A percentile compares a stretch with the other conserved stretches of the same genome.
phyloP scores from a whole-genome alignment of 2,797 vertebrate species.

The Todus mexicanus region DNA sequence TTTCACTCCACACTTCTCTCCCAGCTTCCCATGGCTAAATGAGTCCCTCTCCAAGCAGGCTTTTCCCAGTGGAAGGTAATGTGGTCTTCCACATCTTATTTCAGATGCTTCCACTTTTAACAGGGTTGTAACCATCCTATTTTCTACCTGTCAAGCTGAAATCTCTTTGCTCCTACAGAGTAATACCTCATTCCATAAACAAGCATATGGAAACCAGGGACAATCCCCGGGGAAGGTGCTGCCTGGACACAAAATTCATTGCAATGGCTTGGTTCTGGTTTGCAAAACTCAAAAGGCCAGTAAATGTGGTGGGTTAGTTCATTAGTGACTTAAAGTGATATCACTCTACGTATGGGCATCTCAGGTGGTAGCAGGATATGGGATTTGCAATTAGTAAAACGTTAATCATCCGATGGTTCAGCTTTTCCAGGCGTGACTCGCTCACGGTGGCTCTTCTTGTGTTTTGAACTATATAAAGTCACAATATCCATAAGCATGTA shows the following conservation, averaged over 20 bases:
- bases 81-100: neutral
- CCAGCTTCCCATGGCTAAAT: neutral
- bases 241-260: neutral
- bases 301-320: neutral
- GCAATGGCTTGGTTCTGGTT: neutral
- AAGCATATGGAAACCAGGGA: neutral
- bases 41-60: neutral
- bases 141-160: neutral
- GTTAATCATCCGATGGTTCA: neutral
- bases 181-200: neutral
- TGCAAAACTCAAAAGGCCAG: neutral
- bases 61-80: neutral
- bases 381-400: neutral
- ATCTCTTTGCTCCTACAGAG: neutral
- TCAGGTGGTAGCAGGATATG: neutral
- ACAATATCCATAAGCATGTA: rapidly evolving
- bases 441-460: neutral
- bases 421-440: neutral
- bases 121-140: neutral
- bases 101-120: neutral
- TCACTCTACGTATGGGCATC: neutral
- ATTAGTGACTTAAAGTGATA: neutral
- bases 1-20: neutral
- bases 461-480: neutral
- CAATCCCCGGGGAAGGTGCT: neutral